A percentile compares a stretch with the other conserved stretches of the same genome.
Evolutionary conservation across 2,113 vertebrate species (phyloP).

Genomic region (Alouatta palliata): DNA sequence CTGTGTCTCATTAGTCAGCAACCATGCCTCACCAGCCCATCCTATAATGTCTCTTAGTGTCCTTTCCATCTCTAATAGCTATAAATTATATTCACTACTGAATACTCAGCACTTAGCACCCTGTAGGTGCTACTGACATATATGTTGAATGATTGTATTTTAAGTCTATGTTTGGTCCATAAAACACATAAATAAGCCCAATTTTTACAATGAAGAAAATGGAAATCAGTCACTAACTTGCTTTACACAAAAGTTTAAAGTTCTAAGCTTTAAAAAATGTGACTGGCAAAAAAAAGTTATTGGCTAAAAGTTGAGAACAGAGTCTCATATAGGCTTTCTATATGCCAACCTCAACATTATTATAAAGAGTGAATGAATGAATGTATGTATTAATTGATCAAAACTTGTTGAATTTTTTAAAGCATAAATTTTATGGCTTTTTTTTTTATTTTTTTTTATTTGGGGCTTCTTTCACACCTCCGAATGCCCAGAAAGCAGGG

Average conservation of each 20-base stretch:
- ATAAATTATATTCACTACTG: neutral
- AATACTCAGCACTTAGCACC: neutral
- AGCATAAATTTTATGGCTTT: neutral
- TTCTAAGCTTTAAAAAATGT: conserved; percentile 19
- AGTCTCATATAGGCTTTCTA: neutral
- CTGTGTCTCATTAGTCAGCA: neutral
- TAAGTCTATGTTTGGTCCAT: neutral
- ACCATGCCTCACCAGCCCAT: neutral
- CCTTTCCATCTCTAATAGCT: neutral
- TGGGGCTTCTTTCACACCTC: neutral
- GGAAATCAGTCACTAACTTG: neutral
- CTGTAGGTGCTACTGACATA: neutral
- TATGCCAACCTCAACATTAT: neutral
- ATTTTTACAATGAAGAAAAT: conserved; percentile 39
- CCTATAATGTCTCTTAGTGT: neutral
- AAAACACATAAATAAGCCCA: conserved; percentile 5
- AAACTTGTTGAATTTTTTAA: neutral
- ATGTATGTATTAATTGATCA: neutral
- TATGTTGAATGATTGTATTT: neutral
- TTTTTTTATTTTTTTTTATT: neutral
- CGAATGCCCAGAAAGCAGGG: neutral
- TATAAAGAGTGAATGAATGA: neutral
- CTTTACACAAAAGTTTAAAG: neutral
- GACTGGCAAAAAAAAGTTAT: neutral
- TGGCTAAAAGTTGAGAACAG: neutral